phyloP scores from a whole-genome alignment of 2,113 vertebrate genomes.

The Psilopsiagon aymara region DNA sequence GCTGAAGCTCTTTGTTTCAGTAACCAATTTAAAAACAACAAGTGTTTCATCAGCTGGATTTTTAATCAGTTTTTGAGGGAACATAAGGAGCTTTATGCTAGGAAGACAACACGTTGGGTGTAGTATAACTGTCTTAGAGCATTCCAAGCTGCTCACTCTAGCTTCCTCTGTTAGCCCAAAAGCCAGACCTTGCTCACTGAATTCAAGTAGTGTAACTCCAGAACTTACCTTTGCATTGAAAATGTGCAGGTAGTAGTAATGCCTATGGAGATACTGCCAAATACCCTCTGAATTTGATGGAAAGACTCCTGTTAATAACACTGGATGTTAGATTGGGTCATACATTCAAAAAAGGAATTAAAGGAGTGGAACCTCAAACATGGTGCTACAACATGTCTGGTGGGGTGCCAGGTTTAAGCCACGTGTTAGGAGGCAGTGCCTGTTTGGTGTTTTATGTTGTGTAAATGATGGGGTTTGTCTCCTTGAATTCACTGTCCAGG shows the following conservation, averaged over 20 bases:
- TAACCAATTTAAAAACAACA: neutral
- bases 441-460: neutral
- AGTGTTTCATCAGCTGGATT: neutral
- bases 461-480: neutral
- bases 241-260: neutral
- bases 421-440: neutral
- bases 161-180: neutral
- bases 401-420: neutral
- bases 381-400: neutral
- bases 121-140: neutral
- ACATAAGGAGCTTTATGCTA: neutral
- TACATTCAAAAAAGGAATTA: neutral
- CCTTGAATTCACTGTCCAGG: neutral
- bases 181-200: neutral
- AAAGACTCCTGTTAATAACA: neutral
- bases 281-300: neutral
- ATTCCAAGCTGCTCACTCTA: accelerated
- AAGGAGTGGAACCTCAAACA: neutral
- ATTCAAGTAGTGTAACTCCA: neutral
- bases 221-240: neutral
- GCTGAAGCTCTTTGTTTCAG: neutral
- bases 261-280: neutral
- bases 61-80: neutral
- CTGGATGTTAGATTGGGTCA: neutral
- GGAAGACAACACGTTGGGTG: neutral